Conservation (phyloP, 2,113 vertebrate genomes). For the Rhinolophus sinicus region DNA sequence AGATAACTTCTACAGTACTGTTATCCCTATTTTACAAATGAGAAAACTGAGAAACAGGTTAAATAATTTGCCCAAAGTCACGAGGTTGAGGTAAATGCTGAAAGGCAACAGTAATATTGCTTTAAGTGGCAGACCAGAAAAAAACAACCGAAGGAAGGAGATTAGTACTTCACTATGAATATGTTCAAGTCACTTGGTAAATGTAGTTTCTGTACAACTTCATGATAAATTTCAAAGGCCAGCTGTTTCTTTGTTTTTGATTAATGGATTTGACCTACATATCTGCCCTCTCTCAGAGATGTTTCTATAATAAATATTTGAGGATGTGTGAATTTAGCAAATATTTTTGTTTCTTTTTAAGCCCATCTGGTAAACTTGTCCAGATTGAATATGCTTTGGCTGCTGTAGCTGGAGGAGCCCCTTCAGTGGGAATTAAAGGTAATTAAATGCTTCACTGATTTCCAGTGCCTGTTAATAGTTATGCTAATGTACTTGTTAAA, state of each 20-base stretch:
- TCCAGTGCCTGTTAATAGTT: conserved; percentile 37
- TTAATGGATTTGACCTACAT: not conserved
- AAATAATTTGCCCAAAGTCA: not conserved
- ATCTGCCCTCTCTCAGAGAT: not conserved
- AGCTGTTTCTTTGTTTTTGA: not conserved
- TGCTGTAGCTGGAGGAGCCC: conserved; percentile 98
- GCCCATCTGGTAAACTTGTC: conserved; percentile 98
- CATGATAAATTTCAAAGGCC: not conserved
- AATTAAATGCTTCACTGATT: conserved; percentile 59
- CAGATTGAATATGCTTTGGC: conserved; percentile 99
- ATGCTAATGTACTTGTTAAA: not conserved
- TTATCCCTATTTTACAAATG: not conserved
- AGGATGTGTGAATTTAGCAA: not conserved
- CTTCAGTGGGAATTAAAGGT: conserved; percentile 99
- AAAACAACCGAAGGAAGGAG: not conserved
- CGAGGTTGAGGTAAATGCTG: not conserved
- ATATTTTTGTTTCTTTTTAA: conserved; percentile 77
- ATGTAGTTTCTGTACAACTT: not conserved
- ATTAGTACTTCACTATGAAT: not conserved
- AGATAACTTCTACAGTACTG: not conserved
- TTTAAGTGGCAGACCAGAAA: not conserved
- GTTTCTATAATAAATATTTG: not conserved
- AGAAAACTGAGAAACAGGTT: not conserved
- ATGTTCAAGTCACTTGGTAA: not conserved
- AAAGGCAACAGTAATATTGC: not conserved